phyloP scores from a whole-genome alignment of 2,797 vertebrate genomes.

The Columba guinea region DNA sequence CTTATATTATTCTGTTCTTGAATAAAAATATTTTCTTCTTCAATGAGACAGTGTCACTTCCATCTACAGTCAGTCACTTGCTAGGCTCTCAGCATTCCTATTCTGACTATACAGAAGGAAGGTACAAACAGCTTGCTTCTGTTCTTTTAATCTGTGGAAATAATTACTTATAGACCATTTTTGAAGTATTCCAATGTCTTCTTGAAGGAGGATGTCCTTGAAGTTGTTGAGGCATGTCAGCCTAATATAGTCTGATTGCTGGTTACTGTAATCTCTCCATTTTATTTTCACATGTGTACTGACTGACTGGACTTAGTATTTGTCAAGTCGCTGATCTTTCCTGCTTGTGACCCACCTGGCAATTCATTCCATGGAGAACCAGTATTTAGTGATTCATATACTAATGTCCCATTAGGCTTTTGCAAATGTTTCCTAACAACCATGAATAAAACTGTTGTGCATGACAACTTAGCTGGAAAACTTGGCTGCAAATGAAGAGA shows the following conservation, averaged over 20 bases:
- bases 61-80: neutral
- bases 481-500: neutral
- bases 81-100: neutral
- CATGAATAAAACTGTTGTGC: slow-evolving; percentile 4
- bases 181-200: neutral
- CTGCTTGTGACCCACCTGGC: neutral
- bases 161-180: neutral
- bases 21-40: neutral
- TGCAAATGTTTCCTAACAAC: neutral
- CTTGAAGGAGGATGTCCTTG: neutral
- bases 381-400: neutral
- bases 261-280: neutral
- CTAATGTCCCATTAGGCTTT: neutral
- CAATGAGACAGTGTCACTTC: neutral
- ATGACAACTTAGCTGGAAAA: slow-evolving; percentile 41
- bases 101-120: neutral
- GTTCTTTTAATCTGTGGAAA: neutral
- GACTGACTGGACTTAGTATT: neutral
- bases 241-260: neutral
- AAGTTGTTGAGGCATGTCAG: neutral
- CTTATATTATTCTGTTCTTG: neutral
- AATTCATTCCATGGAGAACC: neutral
- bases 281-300: neutral
- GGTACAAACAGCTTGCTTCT: neutral
- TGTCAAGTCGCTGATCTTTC: neutral